These are phyloP conservation scores for Drosophila navojoa DNA, from an alignment of 1,140 invertebrate genomes.

Conservation along the genomic window DNA sequence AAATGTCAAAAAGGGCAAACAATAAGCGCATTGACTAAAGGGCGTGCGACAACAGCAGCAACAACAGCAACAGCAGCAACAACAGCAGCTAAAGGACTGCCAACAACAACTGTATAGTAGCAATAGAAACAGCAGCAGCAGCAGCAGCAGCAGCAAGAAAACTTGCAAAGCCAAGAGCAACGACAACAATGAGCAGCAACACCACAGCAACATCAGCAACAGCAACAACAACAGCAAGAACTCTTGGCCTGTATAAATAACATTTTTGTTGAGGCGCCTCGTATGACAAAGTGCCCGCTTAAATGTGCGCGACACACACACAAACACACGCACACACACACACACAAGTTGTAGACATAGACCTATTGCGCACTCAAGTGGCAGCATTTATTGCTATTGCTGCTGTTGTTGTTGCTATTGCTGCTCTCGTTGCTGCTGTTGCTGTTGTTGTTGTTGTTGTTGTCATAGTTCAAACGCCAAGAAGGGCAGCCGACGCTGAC, in stretches of 20 bases:
- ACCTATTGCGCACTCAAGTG: conserved; percentile 74
- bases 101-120: conserved; percentile 1
- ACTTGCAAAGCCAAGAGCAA: neutral
- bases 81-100: conserved; percentile 1
- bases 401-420: conserved; percentile 42
- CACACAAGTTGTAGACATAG: conserved; percentile 32
- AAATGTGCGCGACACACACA: conserved; percentile 66
- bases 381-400: conserved; percentile 59
- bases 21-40: conserved; percentile 63
- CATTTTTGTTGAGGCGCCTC: conserved; percentile 75
- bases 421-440: conserved; percentile 34
- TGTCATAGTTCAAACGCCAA: conserved; percentile 57
- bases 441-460: neutral
- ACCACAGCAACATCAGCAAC: conserved; percentile 7
- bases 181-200: conserved; percentile 7
- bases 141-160: conserved; percentile 19
- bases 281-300: conserved; percentile 77
- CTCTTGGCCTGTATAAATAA: conserved; percentile 70
- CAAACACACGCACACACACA: conserved; percentile 24
- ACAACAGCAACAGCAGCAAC: neutral
- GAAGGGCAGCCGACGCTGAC: conserved; percentile 42
- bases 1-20: conserved; percentile 55
- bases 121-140: conserved; percentile 22
- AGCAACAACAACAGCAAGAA: neutral
- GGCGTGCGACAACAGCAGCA: conserved; percentile 14